Evolutionary conservation across 1,140 invertebrate species (phyloP).

Genomic region (Wiebesia pumilae): DNA sequence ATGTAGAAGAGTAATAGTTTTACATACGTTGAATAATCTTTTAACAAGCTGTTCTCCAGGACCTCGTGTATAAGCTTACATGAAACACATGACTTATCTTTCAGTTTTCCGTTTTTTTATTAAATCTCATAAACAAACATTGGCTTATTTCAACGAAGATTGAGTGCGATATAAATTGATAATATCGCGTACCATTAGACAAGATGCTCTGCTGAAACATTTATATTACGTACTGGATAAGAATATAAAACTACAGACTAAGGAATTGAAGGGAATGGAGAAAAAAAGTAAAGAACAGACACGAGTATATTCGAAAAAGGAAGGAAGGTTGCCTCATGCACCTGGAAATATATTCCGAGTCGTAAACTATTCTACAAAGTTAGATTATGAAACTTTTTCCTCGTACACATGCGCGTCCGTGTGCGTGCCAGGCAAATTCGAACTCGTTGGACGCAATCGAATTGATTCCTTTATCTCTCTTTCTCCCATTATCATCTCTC

Average conservation of each 20-base stretch:
- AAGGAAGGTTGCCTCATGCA: neutral
- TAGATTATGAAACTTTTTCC: constrained; percentile 73
- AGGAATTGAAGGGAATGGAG: neutral
- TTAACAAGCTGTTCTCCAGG: too few species aligned
- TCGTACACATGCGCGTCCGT: constrained; percentile 26
- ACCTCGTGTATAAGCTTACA: too few species aligned
- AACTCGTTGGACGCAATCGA: constrained; percentile 19
- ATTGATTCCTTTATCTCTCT: constrained; percentile 40
- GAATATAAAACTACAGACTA: neutral
- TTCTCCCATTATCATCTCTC: neutral
- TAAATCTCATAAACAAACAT: constrained; percentile 28
- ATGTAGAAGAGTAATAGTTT: too few species aligned
- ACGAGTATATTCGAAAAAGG: constrained; percentile 19
- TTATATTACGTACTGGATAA: neutral
- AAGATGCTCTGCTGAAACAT: neutral
- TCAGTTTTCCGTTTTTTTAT: neutral
- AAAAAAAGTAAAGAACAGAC: neutral
- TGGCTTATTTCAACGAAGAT: neutral
- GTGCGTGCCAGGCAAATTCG: constrained; percentile 18
- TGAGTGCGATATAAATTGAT: neutral
- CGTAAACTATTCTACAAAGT: constrained; percentile 73
- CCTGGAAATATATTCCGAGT: constrained; percentile 50
- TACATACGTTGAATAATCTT: too few species aligned
- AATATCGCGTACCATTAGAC: neutral
- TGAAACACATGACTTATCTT: neutral